Evolutionary conservation across 37 sponge, comb jelly and placozoan species (phyloP).

Genomic region (Cliona cf. orientalis): DNA sequence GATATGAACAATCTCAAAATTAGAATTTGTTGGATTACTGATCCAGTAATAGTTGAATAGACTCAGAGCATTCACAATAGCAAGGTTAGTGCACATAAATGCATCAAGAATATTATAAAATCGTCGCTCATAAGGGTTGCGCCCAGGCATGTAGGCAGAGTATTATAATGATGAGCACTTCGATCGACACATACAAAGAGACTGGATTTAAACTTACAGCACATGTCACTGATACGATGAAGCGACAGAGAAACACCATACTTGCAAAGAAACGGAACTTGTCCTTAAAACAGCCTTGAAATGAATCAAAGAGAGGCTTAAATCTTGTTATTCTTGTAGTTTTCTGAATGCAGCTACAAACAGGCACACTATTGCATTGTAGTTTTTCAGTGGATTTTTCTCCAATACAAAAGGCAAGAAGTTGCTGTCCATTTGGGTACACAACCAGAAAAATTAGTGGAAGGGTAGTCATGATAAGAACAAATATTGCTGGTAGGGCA

Average conservation of each 20-base stretch:
- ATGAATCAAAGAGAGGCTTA: slow-evolving; percentile 38
- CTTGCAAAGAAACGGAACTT: slow-evolving; percentile 41
- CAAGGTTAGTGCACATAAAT: slow-evolving; percentile 21
- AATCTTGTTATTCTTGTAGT: background rate
- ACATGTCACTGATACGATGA: background rate
- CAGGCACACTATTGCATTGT: no score
- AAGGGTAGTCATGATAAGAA: background rate
- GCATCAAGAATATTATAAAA: slow-evolving; percentile 31
- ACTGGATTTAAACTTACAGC: slow-evolving; percentile 1
- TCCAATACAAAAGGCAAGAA: no score
- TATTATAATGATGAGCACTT: slow-evolving; percentile 16
- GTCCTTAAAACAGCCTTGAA: slow-evolving; percentile 41
- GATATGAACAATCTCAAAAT: background rate
- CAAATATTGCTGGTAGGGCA: slow-evolving; percentile 27
- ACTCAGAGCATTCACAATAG: slow-evolving; percentile 21
- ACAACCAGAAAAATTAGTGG: slow-evolving; percentile 3
- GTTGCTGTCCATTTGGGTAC: background rate
- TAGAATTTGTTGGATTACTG: background rate
- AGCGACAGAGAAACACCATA: slow-evolving; percentile 20
- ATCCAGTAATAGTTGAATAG: slow-evolving; percentile 22
- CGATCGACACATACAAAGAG: slow-evolving; percentile 9
- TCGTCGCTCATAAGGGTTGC: slow-evolving; percentile 26
- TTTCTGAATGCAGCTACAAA: background rate
- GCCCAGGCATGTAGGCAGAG: slow-evolving; percentile 9
- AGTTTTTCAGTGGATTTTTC: no score